phyloP scores from a whole-genome alignment of 2,888 invertebrate species.

The Arctia plantaginis region DNA sequence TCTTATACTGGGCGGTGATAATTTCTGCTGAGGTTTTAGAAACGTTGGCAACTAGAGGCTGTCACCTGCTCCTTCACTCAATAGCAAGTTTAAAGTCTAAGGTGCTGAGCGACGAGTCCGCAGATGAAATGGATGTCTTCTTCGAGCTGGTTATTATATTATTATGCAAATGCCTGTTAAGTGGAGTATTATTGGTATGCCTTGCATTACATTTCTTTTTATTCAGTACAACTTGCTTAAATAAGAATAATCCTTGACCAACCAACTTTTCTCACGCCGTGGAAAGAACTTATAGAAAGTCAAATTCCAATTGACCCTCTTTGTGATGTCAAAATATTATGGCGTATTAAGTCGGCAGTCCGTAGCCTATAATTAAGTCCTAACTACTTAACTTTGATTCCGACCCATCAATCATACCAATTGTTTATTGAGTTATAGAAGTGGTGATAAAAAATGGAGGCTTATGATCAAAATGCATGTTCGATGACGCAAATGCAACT shows the following conservation, averaged over 20 bases:
- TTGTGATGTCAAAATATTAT: slow-evolving; percentile 74
- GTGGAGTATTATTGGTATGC: background rate
- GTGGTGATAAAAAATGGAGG: slow-evolving; percentile 42
- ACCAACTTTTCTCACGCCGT: slow-evolving; percentile 42
- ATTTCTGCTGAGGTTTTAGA: too few species aligned
- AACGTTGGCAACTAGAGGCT: too few species aligned
- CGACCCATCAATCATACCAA: slow-evolving; percentile 60
- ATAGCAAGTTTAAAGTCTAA: too few species aligned
- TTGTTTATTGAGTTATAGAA: slow-evolving; percentile 55
- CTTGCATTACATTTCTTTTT: background rate
- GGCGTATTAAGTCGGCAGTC: slow-evolving; percentile 57
- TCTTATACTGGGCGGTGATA: too few species aligned
- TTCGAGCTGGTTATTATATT: background rate
- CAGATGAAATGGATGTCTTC: background rate
- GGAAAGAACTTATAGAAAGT: slow-evolving; percentile 40
- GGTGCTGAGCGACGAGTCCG: background rate
- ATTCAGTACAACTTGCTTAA: background rate
- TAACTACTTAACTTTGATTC: slow-evolving; percentile 65
- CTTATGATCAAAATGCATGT: slow-evolving; percentile 40
- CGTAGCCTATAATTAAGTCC: slow-evolving; percentile 66
- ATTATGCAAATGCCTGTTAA: background rate
- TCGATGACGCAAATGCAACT: slow-evolving; percentile 36
- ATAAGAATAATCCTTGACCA: background rate
- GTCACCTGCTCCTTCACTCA: too few species aligned
- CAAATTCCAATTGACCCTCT: slow-evolving; percentile 37